These are phyloP conservation scores for Podarcis siculus DNA, from an alignment of 2,797 vertebrate species.

Conservation along the genomic window DNA sequence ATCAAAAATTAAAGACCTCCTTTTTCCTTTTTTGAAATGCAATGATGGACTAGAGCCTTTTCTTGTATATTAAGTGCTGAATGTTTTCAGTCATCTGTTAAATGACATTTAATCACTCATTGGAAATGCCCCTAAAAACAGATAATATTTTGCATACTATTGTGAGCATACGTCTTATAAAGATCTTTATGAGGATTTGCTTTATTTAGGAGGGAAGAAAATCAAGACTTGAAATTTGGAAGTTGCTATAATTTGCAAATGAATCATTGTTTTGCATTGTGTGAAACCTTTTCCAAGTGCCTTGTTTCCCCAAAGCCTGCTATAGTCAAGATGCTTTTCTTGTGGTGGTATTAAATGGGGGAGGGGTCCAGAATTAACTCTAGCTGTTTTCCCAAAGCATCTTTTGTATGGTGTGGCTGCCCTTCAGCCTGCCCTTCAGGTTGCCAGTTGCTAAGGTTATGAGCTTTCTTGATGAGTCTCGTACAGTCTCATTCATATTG, in stretches of 20 bases:
- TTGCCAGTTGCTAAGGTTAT: slow-evolving; percentile 25
- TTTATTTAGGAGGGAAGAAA: not conserved
- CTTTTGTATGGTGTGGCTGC: slow-evolving; percentile 29
- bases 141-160: not conserved
- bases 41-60: not conserved
- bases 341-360: not conserved
- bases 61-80: not conserved
- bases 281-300: not conserved
- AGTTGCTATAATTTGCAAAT: not conserved
- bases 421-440: slow-evolving; percentile 15
- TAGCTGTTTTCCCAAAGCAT: not conserved
- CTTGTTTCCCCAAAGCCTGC: not conserved
- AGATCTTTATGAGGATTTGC: not conserved
- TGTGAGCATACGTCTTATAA: not conserved
- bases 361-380: not conserved
- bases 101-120: not conserved
- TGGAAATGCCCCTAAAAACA: not conserved
- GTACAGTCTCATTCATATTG: not conserved
- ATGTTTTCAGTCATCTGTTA: not conserved
- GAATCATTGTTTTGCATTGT: not conserved
- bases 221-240: not conserved
- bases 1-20: not conserved
- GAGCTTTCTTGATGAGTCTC: slow-evolving; percentile 8
- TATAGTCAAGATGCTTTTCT: not conserved
- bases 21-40: too few species aligned